Evolutionary conservation across 1,140 invertebrate species (phyloP), one percentile per base, ranked within the genome.

Genomic region (Aphelenchoides fujianensis): DNA sequence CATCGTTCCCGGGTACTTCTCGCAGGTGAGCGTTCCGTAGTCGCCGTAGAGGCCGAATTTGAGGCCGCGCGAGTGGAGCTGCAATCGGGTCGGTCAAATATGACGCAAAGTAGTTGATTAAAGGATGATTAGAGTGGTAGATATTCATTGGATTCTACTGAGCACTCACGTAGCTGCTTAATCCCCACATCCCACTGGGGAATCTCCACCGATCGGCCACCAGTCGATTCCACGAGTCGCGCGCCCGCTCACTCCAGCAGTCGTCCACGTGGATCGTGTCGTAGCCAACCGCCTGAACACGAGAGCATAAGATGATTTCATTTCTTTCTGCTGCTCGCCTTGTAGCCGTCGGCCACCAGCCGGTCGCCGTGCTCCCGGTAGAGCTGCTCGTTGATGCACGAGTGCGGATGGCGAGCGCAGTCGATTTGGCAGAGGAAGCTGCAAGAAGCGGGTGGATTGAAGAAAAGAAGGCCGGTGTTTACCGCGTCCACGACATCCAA

Each of bases 31-130:
- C 76, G 91, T 94, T 1, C 95, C 95, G 86, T 91, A 96, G 85
- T 97, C 94, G 85, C 95, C 93, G 84, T 98, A 98, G 71, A 97
- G 95, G 23, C 95, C 95, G 82, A 98, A 93, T 85, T 96, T 97
- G 1, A 98, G 86, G 54, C 92, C 93, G 86, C 91, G 92, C 5
- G 89, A 89, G 87, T 98, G 95, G 75, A 97, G 88, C 94, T 96
- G n/a, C 70, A 79, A 27, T 2, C 0, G 31, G n/a, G n/a, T n/a
- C n/a, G n/a, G n/a, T n/a, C n/a, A 53, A 53, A 23, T 53, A 23
- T 1, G 27, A 27, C 2, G 19, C 52, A 27, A 53, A 27, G 1
- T 53, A 23, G 52, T 53, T 19, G 1, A 53, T 53, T 27, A 23
- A 53, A 53, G 27, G 27, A 2, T 1, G 1, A 53, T 19, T 23